Evolutionary conservation across 2,113 vertebrate species (phyloP).

Genomic region (Sardina pilchardus): DNA sequence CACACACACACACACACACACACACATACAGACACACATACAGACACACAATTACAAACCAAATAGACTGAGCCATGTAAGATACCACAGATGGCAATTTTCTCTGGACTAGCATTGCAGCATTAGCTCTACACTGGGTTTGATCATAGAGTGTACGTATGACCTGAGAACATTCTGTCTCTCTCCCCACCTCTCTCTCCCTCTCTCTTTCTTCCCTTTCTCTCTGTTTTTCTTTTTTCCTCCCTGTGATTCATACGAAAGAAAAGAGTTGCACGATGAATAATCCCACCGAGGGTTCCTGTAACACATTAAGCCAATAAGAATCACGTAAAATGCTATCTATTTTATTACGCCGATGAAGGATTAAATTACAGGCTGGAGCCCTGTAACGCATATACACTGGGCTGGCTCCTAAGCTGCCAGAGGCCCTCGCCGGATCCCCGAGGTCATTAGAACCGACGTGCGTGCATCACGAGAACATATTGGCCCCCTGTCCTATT

Average conservation of each 20-base stretch:
- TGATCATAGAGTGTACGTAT: slow-evolving; percentile 59
- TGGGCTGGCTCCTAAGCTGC: slow-evolving; percentile 62
- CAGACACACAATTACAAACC: background rate
- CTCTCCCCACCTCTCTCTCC: background rate
- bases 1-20: background rate
- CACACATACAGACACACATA: background rate
- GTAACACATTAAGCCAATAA: slow-evolving; percentile 67
- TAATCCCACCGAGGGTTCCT: slow-evolving; percentile 62
- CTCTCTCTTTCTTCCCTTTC: background rate
- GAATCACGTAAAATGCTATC: slow-evolving; percentile 65
- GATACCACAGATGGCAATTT: slow-evolving; percentile 62
- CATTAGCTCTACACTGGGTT: slow-evolving; percentile 58
- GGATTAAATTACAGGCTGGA: slow-evolving; percentile 71
- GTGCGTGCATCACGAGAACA: slow-evolving; percentile 49
- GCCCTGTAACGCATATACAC: slow-evolving; percentile 68
- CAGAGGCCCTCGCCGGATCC: slow-evolving; percentile 64
- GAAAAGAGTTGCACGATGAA: slow-evolving; percentile 49
- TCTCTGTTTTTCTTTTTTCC: slow-evolving; percentile 21
- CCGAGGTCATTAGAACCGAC: slow-evolving; percentile 72
- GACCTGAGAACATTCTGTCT: background rate
- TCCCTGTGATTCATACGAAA: slow-evolving; percentile 38
- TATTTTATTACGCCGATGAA: slow-evolving; percentile 73
- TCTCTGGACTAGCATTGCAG: slow-evolving; percentile 59
- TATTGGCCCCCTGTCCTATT: slow-evolving; percentile 55
- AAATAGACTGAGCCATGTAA: slow-evolving; percentile 35